Evolutionary conservation across 1,140 invertebrate genomes (phyloP).

Genomic region (Plectrocnemia conspersa): DNA sequence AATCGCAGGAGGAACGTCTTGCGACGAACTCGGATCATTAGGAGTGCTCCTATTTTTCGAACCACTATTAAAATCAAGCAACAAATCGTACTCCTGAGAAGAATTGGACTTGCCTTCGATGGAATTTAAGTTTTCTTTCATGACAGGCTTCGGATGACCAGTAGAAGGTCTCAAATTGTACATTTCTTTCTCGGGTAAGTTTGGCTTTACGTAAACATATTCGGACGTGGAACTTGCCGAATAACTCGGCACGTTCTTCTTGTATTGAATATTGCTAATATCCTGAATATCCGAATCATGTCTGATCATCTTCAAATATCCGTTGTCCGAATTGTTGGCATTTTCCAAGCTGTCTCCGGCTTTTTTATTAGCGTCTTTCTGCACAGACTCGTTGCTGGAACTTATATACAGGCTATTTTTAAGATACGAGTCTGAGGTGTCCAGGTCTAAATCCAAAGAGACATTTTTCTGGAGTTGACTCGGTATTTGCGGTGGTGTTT

Average conservation of each 20-base stretch:
- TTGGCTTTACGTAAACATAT: conserved; percentile 44
- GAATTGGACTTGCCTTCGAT: conserved; percentile 24
- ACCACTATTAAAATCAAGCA: conserved; percentile 45
- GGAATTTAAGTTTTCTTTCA: conserved; percentile 6
- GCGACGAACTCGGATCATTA: conserved; percentile 6
- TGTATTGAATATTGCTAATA: background rate
- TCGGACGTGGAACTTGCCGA: conserved; percentile 36
- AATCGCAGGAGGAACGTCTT: conserved; percentile 44
- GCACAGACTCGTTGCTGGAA: conserved; percentile 45
- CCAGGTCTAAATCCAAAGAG: conserved; percentile 20
- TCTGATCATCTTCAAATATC: conserved; percentile 48
- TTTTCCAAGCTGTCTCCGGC: conserved; percentile 44
- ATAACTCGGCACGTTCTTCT: conserved; percentile 24
- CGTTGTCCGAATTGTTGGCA: conserved; percentile 41
- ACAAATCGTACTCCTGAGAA: conserved; percentile 47
- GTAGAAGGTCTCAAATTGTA: background rate
- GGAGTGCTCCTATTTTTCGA: conserved; percentile 27
- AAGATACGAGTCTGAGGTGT: conserved; percentile 33
- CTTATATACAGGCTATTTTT: conserved; percentile 37
- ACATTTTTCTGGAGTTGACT: background rate
- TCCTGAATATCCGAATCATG: conserved; percentile 8
- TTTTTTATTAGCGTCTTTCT: conserved; percentile 42
- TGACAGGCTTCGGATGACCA: background rate
- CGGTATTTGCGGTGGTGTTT: background rate
- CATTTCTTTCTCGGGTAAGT: conserved; percentile 25